A percentile compares a stretch with the other conserved stretches of the same genome.
Evolutionary conservation across 2,113 vertebrate species (phyloP).

Genomic region (Orientallactaga bullata): DNA sequence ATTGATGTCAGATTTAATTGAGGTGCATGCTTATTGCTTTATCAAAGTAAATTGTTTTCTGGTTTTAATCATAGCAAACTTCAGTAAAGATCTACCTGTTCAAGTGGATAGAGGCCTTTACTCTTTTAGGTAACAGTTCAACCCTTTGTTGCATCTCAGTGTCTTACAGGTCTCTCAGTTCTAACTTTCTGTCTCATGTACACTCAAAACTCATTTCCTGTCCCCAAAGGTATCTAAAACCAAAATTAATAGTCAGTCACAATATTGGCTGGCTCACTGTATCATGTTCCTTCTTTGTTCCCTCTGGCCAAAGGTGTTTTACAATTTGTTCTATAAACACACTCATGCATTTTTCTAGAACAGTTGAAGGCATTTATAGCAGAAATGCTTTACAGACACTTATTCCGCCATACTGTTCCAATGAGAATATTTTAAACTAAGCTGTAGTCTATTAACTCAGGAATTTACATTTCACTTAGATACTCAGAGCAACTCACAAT

Average conservation of each 20-base stretch:
- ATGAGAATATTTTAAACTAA: background rate
- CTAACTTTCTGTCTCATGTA: background rate
- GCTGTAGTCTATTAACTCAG: background rate
- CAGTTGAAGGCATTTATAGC: background rate
- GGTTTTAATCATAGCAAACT: background rate
- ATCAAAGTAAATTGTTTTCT: background rate
- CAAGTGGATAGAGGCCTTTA: background rate
- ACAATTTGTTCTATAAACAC: background rate
- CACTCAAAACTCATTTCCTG: background rate
- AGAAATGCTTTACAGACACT: background rate
- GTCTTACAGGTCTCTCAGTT: background rate
- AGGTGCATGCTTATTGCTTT: background rate
- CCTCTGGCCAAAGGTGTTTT: background rate
- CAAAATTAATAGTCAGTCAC: background rate
- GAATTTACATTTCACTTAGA: slow-evolving; percentile 16
- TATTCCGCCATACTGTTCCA: background rate
- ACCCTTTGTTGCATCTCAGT: background rate
- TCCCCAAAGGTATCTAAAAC: background rate
- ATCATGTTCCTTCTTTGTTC: background rate
- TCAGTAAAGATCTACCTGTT: background rate
- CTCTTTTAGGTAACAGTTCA: background rate
- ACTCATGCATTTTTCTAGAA: background rate
- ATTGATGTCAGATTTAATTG: background rate
- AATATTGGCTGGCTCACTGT: background rate
- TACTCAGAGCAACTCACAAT: background rate